Evolutionary conservation across 2,797 vertebrate genomes (phyloP).

Genomic region (Pangasius djambal): DNA sequence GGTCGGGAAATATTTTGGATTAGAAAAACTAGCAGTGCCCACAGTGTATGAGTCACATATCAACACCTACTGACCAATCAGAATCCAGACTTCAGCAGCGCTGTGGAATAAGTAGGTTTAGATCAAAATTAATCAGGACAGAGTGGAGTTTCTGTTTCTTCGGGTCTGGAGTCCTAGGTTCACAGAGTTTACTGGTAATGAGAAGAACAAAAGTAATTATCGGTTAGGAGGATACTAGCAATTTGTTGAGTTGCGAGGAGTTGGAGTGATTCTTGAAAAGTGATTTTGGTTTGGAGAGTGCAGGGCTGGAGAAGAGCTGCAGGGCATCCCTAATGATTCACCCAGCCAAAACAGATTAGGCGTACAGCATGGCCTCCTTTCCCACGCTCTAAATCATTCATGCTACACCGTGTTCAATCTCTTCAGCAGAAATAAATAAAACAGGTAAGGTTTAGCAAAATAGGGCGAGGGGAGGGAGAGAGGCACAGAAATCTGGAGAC

Average conservation of each 20-base stretch:
- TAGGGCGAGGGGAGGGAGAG: not conserved
- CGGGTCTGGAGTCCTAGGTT: not conserved
- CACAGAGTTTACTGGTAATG: not conserved
- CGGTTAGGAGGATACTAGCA: not conserved
- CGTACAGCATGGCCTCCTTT: slow-evolving; percentile 58
- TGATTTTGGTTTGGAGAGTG: slow-evolving; percentile 31
- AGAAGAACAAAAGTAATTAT: not conserved
- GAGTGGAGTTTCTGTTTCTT: not conserved
- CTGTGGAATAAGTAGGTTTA: not conserved
- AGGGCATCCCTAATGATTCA: slow-evolving; percentile 47
- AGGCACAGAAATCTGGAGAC: not conserved
- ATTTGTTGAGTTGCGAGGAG: not conserved
- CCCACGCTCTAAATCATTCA: slow-evolving; percentile 66
- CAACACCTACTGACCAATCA: not conserved
- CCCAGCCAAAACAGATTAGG: slow-evolving; percentile 45
- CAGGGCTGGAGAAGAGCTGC: slow-evolving; percentile 24
- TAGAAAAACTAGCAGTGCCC: not conserved
- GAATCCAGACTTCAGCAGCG: not conserved
- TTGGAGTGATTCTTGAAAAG: slow-evolving; percentile 22
- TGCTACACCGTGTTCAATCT: slow-evolving; percentile 61
- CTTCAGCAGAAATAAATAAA: slow-evolving; percentile 64
- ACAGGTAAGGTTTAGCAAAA: slow-evolving; percentile 48
- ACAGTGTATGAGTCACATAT: not conserved
- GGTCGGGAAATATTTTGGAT: not conserved
- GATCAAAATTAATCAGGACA: not conserved